Evolutionary conservation across 37 sponge, comb jelly and placozoan genomes (phyloP), one percentile per base, ranked within the genome.

Genomic region (Ephydatia muelleri): DNA sequence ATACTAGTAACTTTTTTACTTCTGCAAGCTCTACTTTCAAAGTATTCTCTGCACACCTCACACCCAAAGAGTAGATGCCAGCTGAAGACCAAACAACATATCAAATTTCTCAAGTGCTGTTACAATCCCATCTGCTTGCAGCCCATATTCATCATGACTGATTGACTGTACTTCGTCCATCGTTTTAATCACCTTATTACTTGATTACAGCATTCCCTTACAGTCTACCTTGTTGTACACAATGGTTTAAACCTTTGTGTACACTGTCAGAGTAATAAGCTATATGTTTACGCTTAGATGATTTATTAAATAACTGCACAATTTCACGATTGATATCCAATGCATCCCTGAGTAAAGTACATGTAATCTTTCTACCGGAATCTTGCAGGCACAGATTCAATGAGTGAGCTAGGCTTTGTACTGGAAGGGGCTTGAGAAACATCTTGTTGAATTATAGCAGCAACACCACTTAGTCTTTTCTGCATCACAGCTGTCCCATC

Each of bases 371-470:
- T 49, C 76, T 88, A 67, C 85, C 88, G 29, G 74, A 82, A 68
- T 87, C 89, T 70, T 92, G 93, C 34, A 88, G 49, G 73, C 93
- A 89, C 1, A 92, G 80, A 68, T 88, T 92, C 16, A 88, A 69
- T 30, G 65, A 85, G 37, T 92, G 93, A 35, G 93, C 93, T 47
- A 88, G 49, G 65, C 93, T 88, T 40, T 92, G 93, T 39, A 92
- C 82, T 33, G 83, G 68, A 73, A 92, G 31, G 72, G n/a, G 92
- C 92, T 72, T 84, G 71, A 35, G 87, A 84, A 69, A 30, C 70
- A 8, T 84, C 85, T 21, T 80, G 12, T 74, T 57, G 76, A 39
- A 92, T 83, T 77, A 32, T 40, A 67, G 92, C 79, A n/a, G 88
- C 89, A 40, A 88, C 68, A 34, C 93, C 89, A 34, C 75, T 84